These are phyloP conservation scores for Zygogramma bicolorata DNA, from an alignment of 2,888 invertebrate genomes.

Conservation along the genomic window DNA sequence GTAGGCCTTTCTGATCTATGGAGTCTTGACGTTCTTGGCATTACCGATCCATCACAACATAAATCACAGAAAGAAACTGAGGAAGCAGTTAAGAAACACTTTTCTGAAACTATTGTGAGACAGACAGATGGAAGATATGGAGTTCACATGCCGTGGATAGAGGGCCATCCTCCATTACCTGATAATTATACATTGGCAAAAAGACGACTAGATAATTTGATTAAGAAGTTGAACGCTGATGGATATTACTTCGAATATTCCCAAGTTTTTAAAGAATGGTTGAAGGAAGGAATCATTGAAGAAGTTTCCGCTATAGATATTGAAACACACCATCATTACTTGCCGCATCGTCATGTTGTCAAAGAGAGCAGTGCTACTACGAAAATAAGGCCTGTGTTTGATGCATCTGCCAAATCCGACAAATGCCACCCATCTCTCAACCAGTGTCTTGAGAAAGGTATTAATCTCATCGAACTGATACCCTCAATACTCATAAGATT, in stretches of 20 bases:
- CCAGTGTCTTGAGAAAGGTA: constrained; percentile 41
- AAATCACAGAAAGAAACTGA: background rate
- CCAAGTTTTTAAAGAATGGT: constrained; percentile 12
- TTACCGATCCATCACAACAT: constrained; percentile 46
- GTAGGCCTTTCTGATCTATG: constrained; percentile 38
- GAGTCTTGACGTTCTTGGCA: constrained; percentile 52
- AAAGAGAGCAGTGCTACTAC: constrained; percentile 26
- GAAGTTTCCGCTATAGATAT: constrained; percentile 9
- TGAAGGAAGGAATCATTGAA: constrained; percentile 10
- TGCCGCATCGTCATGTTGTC: constrained; percentile 8
- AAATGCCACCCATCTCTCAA: constrained; percentile 25
- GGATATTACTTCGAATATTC: background rate
- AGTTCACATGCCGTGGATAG: constrained; percentile 49
- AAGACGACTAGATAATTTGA: background rate
- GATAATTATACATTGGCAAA: constrained; percentile 11
- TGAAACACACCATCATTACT: constrained; percentile 24
- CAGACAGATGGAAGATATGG: constrained; percentile 48
- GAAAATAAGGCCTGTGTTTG: constrained; percentile 25
- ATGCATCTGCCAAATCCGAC: too few relatives aligned
- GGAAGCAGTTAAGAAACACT: constrained; percentile 30
- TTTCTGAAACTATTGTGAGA: constrained; percentile 39
- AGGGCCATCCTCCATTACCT: constrained; percentile 43
- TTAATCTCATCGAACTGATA: constrained; percentile 34
- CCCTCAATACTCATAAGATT: constrained; percentile 38
- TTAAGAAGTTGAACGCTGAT: background rate